Percentiles rank a stretch among this genome's conserved stretches.
These are phyloP conservation scores for Oopsacas minuta DNA, from an alignment of 37 sponge, comb jelly and placozoan genomes.

Conservation along the genomic window DNA sequence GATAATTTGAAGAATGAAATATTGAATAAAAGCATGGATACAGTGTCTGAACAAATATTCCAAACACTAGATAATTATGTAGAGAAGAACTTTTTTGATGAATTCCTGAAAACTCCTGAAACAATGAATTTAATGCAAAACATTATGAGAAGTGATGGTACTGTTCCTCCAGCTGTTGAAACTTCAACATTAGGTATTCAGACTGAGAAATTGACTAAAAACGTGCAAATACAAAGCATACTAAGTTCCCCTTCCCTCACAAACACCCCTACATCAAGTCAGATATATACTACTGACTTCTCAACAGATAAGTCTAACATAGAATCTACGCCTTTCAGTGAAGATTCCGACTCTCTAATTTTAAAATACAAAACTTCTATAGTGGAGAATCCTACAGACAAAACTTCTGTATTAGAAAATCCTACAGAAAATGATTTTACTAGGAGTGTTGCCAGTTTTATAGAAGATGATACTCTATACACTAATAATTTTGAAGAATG, in stretches of 20 bases:
- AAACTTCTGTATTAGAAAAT: too few species aligned
- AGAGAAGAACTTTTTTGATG: slow-evolving; percentile 8
- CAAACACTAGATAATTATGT: slow-evolving; percentile 1
- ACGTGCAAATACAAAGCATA: neutral
- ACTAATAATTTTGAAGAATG: too few species aligned
- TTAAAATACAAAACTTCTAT: neutral
- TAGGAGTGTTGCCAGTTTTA: neutral
- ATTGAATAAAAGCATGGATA: neutral
- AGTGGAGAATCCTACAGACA: neutral
- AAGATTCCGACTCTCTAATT: neutral
- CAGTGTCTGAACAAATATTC: neutral
- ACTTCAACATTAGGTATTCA: neutral
- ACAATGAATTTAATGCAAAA: neutral
- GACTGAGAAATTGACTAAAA: neutral
- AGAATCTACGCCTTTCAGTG: neutral
- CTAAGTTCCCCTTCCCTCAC: neutral
- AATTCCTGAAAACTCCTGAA: neutral
- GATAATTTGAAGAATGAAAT: neutral
- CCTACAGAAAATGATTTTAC: neutral
- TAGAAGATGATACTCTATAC: neutral
- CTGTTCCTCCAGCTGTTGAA: neutral
- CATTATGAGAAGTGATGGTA: neutral
- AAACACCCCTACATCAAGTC: neutral
- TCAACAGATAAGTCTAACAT: neutral
- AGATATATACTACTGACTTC: neutral